phyloP scores from a whole-genome alignment of 2,113 vertebrate genomes.

The Microcebus tavaratra region DNA sequence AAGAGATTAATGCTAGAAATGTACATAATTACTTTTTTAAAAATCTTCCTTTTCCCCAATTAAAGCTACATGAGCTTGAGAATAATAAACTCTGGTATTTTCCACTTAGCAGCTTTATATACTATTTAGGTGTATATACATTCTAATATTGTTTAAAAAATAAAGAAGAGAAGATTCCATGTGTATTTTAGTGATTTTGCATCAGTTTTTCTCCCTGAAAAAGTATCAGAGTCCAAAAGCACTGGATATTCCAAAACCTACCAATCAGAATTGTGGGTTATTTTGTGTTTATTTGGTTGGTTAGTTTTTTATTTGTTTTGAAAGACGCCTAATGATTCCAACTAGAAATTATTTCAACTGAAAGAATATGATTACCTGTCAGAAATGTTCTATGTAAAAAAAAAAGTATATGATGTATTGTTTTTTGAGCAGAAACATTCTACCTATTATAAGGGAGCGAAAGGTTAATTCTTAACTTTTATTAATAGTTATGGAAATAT shows the following conservation, averaged over 20 bases:
- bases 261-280: background rate
- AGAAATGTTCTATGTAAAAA: no score
- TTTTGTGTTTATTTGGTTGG: constrained; percentile 19
- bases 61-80: constrained; percentile 68
- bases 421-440: constrained; percentile 10
- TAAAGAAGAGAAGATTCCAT: background rate
- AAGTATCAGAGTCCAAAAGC: background rate
- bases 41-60: constrained; percentile 72
- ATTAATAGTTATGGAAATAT: background rate
- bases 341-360: background rate
- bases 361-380: no score
- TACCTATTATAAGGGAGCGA: background rate
- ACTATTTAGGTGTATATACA: background rate
- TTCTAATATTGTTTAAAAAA: background rate
- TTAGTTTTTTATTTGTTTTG: constrained; percentile 12
- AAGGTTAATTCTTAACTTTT: background rate
- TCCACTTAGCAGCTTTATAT: constrained; percentile 68
- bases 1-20: constrained; percentile 79
- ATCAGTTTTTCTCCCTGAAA: background rate
- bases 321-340: background rate
- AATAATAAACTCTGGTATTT: constrained; percentile 76
- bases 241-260: constrained; percentile 34
- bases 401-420: background rate
- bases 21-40: constrained; percentile 75
- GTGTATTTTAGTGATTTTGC: background rate